Percentiles rank a stretch among this genome's conserved stretches.
Evolutionary conservation across 2,113 vertebrate genomes (phyloP).

Genomic region (Chionomys nivalis): DNA sequence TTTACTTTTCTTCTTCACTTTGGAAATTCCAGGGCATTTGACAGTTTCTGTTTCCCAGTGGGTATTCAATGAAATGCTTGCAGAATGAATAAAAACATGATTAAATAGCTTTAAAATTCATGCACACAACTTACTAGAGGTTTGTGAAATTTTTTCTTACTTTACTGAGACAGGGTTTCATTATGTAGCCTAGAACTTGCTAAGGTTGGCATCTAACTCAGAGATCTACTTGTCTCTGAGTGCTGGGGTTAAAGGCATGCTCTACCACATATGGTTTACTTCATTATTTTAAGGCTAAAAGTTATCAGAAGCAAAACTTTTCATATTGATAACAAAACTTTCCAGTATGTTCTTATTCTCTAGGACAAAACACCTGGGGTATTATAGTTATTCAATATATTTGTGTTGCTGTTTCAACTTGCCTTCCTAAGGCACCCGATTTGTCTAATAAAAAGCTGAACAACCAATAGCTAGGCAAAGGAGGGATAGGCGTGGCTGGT

Average conservation of each 20-base stretch:
- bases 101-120: slow-evolving; percentile 31
- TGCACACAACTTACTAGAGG: neutral
- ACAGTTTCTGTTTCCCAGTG: slow-evolving; percentile 28
- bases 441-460: too few relatives aligned
- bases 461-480: too few relatives aligned
- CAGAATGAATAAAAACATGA: neutral
- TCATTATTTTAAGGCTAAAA: slow-evolving; percentile 29
- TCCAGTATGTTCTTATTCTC: slow-evolving; percentile 1
- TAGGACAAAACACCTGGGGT: neutral
- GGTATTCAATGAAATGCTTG: slow-evolving; percentile 34
- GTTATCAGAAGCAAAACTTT: slow-evolving; percentile 53
- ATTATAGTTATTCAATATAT: slow-evolving; percentile 1
- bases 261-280: neutral
- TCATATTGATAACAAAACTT: slow-evolving; percentile 47
- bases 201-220: neutral
- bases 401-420: neutral
- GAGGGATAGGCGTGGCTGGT: too few relatives aligned
- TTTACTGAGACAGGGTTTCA: neutral
- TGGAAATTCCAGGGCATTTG: slow-evolving; percentile 33
- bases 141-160: neutral
- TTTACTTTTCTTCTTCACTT: neutral
- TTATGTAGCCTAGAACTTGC: neutral
- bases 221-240: neutral
- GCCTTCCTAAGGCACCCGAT: too few relatives aligned
- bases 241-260: neutral